Base-by-base conservation (phyloP, 2,888 invertebrate species). In the Amphimallon solstitiale region DNA sequence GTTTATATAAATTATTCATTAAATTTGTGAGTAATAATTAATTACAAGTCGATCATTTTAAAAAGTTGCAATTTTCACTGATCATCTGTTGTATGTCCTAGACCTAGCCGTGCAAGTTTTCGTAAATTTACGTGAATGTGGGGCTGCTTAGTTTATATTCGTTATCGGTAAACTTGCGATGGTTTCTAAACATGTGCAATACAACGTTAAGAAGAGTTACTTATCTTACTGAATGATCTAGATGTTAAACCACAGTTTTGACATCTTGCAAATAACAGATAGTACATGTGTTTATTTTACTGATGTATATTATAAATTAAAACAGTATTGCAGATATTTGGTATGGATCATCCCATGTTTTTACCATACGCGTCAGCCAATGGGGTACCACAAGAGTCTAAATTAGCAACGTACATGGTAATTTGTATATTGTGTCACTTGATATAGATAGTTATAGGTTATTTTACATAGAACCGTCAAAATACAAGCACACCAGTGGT, bases 361-460 rank as follows among this genome's bases (percentile, higher is more conserved):
- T 88, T 88, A 77, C 85, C 86, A 69, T 89, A 89, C 80, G 85
- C 90, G 68, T 86, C 90, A 69, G 86, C 90, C 65, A 88, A 88
- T 84, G 92, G 91, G 77, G 87, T 93, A 76, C 93, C 93, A 51
- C 90, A 92, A 82, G 93, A 93, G 83, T 93, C 93, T 68, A 93
- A 93, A 84, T 85, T 93, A 80, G 92, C 91, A 67, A 92, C 92
- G 68, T 93, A 93, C 80, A 92, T 93, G 92, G 93, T 93, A 83
- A 82, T 81, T 38, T 46, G 40, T 43, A 45, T 43, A 60, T 45
- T 37, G 67, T 29, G 40, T 64, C 40, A 48, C 43, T 61, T 56
- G 17, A 35, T 14, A n/a, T 48, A 29, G 46, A 59, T 64, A 63
- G 45, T 66, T 67, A 54, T 17, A 62, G 49, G 34, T 69, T 70